phyloP scores from a whole-genome alignment of 2,113 vertebrate genomes.

The Apistogramma diplotaenia region DNA sequence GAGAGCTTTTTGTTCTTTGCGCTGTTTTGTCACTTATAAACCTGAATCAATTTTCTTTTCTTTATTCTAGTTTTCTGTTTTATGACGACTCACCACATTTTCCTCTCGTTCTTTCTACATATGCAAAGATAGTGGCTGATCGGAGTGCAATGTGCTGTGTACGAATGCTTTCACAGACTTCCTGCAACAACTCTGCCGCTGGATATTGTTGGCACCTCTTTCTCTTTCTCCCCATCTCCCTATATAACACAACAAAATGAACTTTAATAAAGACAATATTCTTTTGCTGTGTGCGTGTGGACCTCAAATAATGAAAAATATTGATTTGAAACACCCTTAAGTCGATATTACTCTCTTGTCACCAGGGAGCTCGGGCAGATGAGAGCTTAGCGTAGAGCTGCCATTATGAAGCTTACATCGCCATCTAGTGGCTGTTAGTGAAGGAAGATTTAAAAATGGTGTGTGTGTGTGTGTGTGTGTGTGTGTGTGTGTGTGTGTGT shows the following conservation, averaged over 20 bases:
- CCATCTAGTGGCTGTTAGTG: constrained; percentile 61
- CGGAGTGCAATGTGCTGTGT: not conserved
- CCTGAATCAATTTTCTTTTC: not conserved
- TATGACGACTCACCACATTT: not conserved
- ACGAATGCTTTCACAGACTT: not conserved
- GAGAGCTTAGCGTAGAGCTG: not conserved
- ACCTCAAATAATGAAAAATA: constrained; percentile 81
- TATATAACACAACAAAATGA: constrained; percentile 62
- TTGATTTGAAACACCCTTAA: constrained; percentile 71
- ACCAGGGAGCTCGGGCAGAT: constrained; percentile 41
- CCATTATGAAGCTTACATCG: constrained; percentile 44
- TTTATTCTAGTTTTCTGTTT: not conserved
- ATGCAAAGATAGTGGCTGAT: not conserved
- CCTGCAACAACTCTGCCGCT: not conserved
- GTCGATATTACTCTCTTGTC: constrained; percentile 70
- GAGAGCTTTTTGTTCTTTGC: not conserved
- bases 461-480: not conserved
- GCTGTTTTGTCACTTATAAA: not conserved
- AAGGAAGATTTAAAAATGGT: not conserved
- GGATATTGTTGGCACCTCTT: constrained; percentile 39
- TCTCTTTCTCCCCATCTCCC: not conserved
- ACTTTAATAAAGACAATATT: constrained; percentile 81
- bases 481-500: not conserved
- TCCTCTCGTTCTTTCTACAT: not conserved
- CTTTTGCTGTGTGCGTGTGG: constrained; percentile 65